Evolutionary conservation across 2,113 vertebrate genomes (phyloP).

Genomic region (Rhinolophus sinicus): DNA sequence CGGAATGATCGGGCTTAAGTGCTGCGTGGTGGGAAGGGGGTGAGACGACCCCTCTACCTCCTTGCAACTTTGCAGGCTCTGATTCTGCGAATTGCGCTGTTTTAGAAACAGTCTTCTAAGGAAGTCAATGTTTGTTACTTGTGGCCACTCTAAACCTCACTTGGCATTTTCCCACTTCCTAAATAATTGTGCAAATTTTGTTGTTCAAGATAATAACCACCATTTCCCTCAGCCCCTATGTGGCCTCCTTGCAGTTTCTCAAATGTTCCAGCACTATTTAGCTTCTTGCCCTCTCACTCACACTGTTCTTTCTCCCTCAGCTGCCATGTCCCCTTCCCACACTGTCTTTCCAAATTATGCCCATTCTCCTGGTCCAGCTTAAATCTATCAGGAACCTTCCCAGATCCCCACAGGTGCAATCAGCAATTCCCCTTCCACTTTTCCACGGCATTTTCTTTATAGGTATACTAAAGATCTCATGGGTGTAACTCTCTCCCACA

Average conservation of each 20-base stretch:
- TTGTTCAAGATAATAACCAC: not conserved
- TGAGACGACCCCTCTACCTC: not conserved
- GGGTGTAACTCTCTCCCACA: not conserved
- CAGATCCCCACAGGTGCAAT: too few species aligned
- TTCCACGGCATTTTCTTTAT: not conserved
- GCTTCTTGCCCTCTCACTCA: not conserved
- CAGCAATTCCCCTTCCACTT: too few species aligned
- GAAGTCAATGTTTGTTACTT: too few species aligned
- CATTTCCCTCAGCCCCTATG: not conserved
- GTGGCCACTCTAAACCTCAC: not conserved
- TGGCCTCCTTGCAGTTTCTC: not conserved
- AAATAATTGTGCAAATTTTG: not conserved
- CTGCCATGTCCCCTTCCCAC: too few species aligned
- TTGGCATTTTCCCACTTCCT: not conserved
- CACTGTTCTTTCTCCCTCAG: not conserved
- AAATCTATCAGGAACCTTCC: not conserved
- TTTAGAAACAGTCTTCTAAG: not conserved
- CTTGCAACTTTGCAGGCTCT: not conserved
- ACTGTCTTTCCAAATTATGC: not conserved
- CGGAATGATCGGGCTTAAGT: rapidly evolving
- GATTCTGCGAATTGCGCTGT: not conserved
- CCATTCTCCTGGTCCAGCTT: rapidly evolving
- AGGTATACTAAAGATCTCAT: not conserved
- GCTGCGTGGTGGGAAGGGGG: not conserved
- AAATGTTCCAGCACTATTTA: not conserved